phyloP scores from a whole-genome alignment of 2,113 vertebrate species.

The Elgaria multicarinata region DNA sequence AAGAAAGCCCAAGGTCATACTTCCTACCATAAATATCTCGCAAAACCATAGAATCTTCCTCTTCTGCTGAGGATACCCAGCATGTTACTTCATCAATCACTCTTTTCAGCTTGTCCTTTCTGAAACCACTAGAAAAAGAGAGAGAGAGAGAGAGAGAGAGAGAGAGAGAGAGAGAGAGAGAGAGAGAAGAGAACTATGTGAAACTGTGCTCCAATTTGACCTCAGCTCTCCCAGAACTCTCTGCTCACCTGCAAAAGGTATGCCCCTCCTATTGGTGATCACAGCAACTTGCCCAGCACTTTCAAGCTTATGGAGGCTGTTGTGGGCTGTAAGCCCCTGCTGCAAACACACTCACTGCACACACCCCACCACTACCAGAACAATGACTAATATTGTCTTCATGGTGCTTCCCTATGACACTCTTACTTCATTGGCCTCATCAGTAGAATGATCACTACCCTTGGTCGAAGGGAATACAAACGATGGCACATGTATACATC shows the following conservation, averaged over 20 bases:
- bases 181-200: background rate
- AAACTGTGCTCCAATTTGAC: background rate
- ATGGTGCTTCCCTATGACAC: background rate
- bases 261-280: background rate
- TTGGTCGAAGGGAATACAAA: background rate
- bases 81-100: conserved; percentile 76
- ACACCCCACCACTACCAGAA: background rate
- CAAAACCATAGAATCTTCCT: conserved; percentile 74
- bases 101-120: conserved; percentile 74
- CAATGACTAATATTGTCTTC: background rate
- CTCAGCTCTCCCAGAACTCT: background rate
- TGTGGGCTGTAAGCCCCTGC: background rate
- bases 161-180: too few species aligned
- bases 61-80: conserved; percentile 75
- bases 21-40: conserved; percentile 73
- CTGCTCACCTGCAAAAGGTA: background rate
- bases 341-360: background rate
- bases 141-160: background rate
- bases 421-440: too few species aligned
- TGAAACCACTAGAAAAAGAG: conserved; percentile 55
- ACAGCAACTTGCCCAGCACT: background rate
- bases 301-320: background rate
- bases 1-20: background rate
- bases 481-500: background rate
- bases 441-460: background rate